Evolutionary conservation across 2,888 invertebrate species (phyloP).

Genomic region (Drosophila rubida): DNA sequence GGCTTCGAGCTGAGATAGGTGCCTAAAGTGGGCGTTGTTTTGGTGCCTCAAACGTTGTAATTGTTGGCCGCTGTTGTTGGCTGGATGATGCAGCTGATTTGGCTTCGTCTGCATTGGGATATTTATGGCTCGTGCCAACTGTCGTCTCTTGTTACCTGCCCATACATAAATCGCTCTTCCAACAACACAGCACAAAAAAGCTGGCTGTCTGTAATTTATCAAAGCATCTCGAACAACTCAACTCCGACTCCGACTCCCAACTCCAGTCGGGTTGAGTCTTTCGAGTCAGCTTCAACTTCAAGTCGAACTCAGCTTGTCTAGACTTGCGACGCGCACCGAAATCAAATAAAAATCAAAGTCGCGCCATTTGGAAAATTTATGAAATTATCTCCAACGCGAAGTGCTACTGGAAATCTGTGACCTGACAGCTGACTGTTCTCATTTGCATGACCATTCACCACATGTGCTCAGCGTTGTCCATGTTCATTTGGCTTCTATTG

Average conservation of each 20-base stretch:
- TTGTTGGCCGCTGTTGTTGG: constrained; percentile 44
- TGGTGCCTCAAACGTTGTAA: constrained; percentile 60
- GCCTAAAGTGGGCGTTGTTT: constrained; percentile 73
- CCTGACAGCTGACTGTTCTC: constrained; percentile 32
- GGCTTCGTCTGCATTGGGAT: constrained; percentile 47
- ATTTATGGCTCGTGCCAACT: constrained; percentile 78
- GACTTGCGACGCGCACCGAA: constrained; percentile 27
- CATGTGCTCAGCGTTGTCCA: neutral
- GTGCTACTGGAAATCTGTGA: constrained; percentile 70
- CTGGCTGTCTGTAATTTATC: constrained; percentile 65
- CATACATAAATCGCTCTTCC: constrained; percentile 50
- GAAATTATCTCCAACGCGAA: constrained; percentile 50
- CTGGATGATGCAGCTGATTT: constrained; percentile 74
- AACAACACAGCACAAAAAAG: constrained; percentile 27
- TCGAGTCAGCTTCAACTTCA: constrained; percentile 12
- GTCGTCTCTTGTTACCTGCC: constrained; percentile 67
- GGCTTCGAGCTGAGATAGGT: constrained; percentile 53
- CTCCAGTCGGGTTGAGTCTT: constrained; percentile 4
- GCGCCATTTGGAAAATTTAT: constrained; percentile 56
- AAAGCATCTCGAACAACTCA: constrained; percentile 67
- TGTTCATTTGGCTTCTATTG: constrained; percentile 35
- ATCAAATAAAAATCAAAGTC: constrained; percentile 39
- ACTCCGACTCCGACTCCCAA: constrained; percentile 15
- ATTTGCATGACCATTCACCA: constrained; percentile 27
- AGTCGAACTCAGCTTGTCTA: constrained; percentile 20